phyloP scores from a whole-genome alignment of 2,113 vertebrate genomes.

The Strigops habroptila region DNA sequence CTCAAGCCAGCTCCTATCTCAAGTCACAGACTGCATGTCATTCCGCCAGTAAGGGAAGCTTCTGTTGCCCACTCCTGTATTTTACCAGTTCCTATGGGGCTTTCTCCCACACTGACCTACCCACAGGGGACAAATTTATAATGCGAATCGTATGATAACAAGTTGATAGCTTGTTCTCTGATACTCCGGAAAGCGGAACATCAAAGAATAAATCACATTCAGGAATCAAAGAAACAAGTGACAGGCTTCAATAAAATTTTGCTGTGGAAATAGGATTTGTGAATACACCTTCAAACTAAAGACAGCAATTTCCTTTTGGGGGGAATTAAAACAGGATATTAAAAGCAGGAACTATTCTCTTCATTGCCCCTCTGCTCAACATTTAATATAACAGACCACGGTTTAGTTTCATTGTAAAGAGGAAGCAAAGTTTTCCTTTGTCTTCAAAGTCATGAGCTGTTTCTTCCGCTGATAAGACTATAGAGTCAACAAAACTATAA shows the following conservation, averaged over 20 bases:
- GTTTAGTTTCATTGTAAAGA: background rate
- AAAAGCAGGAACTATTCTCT: background rate
- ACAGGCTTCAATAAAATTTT: background rate
- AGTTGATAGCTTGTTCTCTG: background rate
- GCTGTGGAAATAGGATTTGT: background rate
- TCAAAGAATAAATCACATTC: background rate
- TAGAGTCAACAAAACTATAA: background rate
- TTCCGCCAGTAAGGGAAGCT: background rate
- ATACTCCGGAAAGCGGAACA: background rate
- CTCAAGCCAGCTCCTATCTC: background rate
- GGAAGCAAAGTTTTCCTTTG: background rate
- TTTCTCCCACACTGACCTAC: background rate
- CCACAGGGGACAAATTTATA: background rate
- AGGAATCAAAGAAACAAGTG: background rate
- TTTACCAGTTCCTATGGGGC: background rate
- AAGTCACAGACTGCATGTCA: background rate
- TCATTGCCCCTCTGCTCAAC: background rate
- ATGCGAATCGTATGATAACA: background rate
- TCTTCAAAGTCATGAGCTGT: background rate
- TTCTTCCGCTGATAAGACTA: background rate
- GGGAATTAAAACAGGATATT: background rate
- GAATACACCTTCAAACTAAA: background rate
- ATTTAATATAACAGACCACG: background rate
- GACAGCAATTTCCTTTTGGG: background rate
- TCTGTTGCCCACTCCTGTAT: background rate